phyloP scores from a whole-genome alignment of 2,113 vertebrate species.

The Drymodes brunneopygia region DNA sequence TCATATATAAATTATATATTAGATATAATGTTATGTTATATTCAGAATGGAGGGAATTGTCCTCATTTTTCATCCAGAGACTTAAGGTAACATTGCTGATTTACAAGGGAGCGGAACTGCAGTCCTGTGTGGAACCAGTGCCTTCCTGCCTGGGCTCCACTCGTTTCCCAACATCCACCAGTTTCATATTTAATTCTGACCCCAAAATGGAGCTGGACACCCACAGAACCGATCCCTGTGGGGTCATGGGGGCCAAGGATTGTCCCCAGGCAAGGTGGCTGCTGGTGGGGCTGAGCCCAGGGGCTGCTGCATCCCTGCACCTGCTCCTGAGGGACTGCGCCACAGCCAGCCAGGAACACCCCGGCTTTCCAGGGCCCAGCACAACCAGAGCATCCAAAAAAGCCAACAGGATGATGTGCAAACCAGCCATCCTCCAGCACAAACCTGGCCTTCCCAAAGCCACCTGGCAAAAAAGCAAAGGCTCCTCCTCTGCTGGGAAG shows the following conservation, averaged over 20 bases:
- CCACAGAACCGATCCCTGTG: fast-evolving
- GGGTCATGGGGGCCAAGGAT: no score
- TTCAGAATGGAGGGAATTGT: background rate
- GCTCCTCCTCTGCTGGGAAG: background rate
- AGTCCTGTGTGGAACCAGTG: background rate
- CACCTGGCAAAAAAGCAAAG: background rate
- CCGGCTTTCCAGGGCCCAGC: background rate
- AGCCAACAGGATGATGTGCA: background rate
- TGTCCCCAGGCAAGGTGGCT: background rate
- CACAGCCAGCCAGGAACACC: fast-evolving
- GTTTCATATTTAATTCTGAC: background rate
- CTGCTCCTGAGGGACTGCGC: fast-evolving
- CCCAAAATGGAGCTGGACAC: background rate
- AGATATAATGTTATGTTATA: background rate
- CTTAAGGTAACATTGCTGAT: background rate
- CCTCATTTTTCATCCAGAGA: background rate
- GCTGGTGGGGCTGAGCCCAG: background rate
- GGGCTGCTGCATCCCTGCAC: no score
- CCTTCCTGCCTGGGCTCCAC: background rate
- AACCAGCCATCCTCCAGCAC: fast-evolving
- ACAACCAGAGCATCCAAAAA: background rate
- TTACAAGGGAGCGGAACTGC: background rate
- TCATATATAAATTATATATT: background rate
- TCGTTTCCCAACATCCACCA: background rate
- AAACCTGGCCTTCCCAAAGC: background rate